Evolutionary conservation across 2,888 invertebrate species (phyloP), one percentile per base, ranked within the genome.

Genomic region (Busseola fusca): DNA sequence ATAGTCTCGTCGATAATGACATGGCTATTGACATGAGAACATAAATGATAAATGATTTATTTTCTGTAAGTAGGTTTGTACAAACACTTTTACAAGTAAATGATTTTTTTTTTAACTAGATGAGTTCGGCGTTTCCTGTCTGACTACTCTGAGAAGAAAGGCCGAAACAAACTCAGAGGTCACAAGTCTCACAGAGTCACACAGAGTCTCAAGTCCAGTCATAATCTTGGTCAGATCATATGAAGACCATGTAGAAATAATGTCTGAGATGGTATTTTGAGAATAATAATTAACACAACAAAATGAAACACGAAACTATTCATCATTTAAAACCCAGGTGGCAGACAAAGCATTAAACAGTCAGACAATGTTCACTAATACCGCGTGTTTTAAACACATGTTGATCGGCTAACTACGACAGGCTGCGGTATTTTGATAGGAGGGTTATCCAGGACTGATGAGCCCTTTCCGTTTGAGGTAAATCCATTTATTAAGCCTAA

Each of bases 381-480:
- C 58, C 42, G n/a, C 9, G 56, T 57, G 30, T 40, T 57, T 45
- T 34, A 42, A 58, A 64, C 66, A 37, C 58, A 52, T 59, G 27
- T 59, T 48, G 18, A 68, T 48, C 40, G 25, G 40, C 45, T 67
- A 54, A 60, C 25, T 16, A n/a, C 34, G 59, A 18, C 59, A 40
- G 21, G 21, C 66, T 45, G 52, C 18, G 50, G 30, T 3, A 4
- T 25, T 37, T 45, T 75, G 73, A 76, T 76, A 34, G 45, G 45
- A 27, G 27, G 30, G 37, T 64, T 74, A 54, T 40, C 45, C 12
- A 56, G 6, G 18, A 14, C 54, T 40, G 12, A n/a, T 21, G 48
- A 48, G 12, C 40, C 21, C n/a, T 5, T 40, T 5, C 0, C 25
- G 48, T 16, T 30, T 65, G 48, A 40, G 48, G 7, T 74, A 21